Evolutionary conservation across 2,797 vertebrate genomes (phyloP).

Genomic region (Lagocephalus sceleratus): DNA sequence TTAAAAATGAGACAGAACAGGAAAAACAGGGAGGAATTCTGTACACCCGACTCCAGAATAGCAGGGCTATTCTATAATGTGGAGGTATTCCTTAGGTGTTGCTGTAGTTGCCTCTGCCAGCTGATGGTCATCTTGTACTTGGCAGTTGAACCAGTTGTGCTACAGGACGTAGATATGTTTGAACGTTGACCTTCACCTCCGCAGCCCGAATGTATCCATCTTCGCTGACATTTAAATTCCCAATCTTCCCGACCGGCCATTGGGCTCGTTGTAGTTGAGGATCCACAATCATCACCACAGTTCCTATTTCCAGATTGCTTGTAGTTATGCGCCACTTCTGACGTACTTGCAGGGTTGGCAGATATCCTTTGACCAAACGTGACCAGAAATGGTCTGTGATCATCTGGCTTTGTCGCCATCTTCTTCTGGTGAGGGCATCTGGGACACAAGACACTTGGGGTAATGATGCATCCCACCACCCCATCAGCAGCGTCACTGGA

Average conservation of each 20-base stretch:
- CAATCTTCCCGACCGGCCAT: not conserved
- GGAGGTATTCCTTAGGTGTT: too few relatives aligned
- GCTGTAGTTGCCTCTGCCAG: too few relatives aligned
- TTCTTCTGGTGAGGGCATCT: not conserved
- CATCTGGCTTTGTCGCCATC: not conserved
- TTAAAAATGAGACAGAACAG: too few relatives aligned
- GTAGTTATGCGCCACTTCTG: not conserved
- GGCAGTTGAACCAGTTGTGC: too few relatives aligned
- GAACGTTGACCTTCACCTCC: too few relatives aligned
- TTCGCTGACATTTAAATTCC: not conserved
- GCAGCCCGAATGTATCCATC: not conserved
- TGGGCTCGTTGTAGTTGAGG: not conserved
- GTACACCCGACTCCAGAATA: too few relatives aligned
- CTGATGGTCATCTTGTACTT: too few relatives aligned
- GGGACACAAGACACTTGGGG: not conserved
- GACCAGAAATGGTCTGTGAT: not conserved
- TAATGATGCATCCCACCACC: not conserved
- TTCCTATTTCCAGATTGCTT: not conserved
- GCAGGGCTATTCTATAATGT: too few relatives aligned
- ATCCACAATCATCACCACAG: not conserved
- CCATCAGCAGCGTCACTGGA: not conserved
- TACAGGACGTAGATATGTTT: too few relatives aligned
- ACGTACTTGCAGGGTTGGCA: not conserved
- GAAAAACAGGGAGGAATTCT: too few relatives aligned
- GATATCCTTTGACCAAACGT: not conserved